These are phyloP conservation scores for Pseudochirops corinnae DNA, from an alignment of 2,797 vertebrate genomes.

Conservation along the genomic window DNA sequence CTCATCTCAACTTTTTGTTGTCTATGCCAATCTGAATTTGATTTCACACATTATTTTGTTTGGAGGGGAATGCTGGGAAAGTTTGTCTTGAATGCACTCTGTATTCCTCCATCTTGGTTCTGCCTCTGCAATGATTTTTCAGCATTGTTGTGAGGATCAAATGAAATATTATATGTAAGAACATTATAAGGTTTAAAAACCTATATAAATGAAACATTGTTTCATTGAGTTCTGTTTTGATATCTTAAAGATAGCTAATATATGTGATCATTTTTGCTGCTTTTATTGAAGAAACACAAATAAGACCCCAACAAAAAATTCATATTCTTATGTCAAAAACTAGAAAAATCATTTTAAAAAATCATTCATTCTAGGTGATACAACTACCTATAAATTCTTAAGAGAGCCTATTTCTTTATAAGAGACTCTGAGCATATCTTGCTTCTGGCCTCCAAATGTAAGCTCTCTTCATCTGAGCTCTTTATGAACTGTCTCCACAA, in stretches of 20 bases:
- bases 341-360: background rate
- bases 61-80: background rate
- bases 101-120: background rate
- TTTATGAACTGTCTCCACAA: background rate
- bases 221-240: background rate
- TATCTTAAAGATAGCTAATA: background rate
- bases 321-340: background rate
- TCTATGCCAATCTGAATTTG: background rate
- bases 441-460: background rate
- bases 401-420: background rate
- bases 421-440: background rate
- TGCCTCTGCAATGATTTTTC: background rate
- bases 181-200: background rate
- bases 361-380: background rate
- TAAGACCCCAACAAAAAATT: background rate
- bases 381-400: background rate
- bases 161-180: background rate
- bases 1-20: background rate
- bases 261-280: background rate
- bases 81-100: background rate
- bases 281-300: background rate
- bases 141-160: background rate
- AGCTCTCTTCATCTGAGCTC: background rate
- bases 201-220: background rate
- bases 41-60: background rate